Conservation (phyloP, 2,888 invertebrate species). For the Agrotis ipsilon region DNA sequence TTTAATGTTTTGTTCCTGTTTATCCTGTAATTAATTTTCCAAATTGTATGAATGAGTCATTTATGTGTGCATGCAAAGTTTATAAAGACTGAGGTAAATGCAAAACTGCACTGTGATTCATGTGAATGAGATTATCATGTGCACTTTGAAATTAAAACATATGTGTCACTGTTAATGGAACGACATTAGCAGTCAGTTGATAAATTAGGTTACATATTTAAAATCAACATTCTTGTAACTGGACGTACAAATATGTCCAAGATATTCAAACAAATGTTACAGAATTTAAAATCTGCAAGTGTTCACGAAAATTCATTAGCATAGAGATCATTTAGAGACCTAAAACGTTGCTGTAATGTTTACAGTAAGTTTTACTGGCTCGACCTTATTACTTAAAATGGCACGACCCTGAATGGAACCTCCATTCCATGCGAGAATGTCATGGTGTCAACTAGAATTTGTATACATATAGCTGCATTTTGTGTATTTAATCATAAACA, state of each 20-base stretch:
- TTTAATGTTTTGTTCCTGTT: neutral
- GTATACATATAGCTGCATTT: constrained; percentile 1
- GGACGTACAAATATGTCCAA: neutral
- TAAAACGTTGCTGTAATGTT: constrained; percentile 3
- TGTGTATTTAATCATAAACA: neutral
- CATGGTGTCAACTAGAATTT: constrained; percentile 2
- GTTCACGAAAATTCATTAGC: neutral
- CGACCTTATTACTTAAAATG: neutral
- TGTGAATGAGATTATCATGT: constrained; percentile 17
- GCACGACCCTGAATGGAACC: constrained; percentile 2
- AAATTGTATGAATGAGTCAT: neutral
- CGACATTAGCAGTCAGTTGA: constrained; percentile 3
- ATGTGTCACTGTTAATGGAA: constrained; percentile 10
- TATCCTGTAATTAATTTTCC: neutral
- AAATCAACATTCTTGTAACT: neutral
- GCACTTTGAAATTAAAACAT: constrained; percentile 18
- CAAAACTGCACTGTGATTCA: neutral
- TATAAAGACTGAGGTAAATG: neutral
- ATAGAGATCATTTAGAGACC: neutral
- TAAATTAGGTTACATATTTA: neutral
- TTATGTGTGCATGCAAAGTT: no score
- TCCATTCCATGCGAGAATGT: neutral
- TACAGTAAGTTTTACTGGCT: neutral
- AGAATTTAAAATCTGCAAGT: neutral
- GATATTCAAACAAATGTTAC: neutral